These are phyloP conservation scores for Mormyrus hasselquistii DNA, from an alignment of 2,797 vertebrate species.

Conservation along the genomic window DNA sequence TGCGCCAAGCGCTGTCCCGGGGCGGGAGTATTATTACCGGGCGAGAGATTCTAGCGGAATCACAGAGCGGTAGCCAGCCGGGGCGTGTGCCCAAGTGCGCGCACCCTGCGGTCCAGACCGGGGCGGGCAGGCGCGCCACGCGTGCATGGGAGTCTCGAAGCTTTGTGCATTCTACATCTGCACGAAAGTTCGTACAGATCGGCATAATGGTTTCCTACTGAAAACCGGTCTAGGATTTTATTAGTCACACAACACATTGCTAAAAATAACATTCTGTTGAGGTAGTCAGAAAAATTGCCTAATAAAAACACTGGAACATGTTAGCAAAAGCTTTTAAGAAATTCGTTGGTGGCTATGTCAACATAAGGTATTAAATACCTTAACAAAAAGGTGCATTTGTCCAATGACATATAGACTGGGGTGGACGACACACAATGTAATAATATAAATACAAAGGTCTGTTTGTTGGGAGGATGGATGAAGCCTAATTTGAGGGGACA, in stretches of 20 bases:
- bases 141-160: neutral
- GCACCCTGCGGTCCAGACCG: neutral
- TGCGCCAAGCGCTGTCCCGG: neutral
- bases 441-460: neutral
- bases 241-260: neutral
- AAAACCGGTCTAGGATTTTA: neutral
- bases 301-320: neutral
- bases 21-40: slow-evolving; percentile 9
- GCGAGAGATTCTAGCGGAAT: neutral
- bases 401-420: neutral
- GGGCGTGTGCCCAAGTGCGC: neutral
- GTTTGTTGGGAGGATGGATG: neutral
- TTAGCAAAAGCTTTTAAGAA: neutral
- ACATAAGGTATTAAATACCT: neutral
- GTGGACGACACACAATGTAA: neutral
- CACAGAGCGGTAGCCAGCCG: neutral
- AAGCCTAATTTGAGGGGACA: neutral
- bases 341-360: neutral
- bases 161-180: neutral
- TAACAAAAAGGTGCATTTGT: neutral
- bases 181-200: neutral
- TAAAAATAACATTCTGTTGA: slow-evolving; percentile 4
- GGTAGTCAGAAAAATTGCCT: neutral
- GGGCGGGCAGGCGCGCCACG: neutral
- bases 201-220: neutral